These are phyloP conservation scores for Notiomystis cincta DNA, from an alignment of 2,113 vertebrate species.

Conservation along the genomic window DNA sequence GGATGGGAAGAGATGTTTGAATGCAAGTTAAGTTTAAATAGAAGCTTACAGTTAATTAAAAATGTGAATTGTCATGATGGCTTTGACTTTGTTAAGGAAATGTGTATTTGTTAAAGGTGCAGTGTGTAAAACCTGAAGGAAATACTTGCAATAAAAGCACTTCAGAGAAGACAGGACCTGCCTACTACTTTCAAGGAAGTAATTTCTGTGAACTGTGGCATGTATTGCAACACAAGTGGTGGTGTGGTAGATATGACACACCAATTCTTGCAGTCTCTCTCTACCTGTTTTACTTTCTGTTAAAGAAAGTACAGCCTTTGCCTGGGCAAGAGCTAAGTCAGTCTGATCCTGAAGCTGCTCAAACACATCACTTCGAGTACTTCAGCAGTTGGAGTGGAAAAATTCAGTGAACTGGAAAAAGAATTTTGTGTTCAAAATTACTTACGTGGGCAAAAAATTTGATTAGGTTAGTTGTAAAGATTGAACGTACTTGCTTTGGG, in stretches of 20 bases:
- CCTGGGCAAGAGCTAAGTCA: neutral
- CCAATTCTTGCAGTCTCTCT: neutral
- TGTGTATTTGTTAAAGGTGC: neutral
- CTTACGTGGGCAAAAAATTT: neutral
- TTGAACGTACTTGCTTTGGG: conserved; percentile 15
- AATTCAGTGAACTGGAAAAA: neutral
- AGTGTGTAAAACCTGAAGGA: neutral
- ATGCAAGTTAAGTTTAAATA: neutral
- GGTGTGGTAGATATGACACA: neutral
- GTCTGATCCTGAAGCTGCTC: neutral
- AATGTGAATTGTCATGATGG: neutral
- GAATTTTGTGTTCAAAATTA: neutral
- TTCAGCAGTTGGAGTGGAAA: neutral
- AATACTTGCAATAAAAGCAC: neutral
- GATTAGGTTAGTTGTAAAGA: neutral
- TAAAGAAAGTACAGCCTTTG: neutral
- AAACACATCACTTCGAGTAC: neutral
- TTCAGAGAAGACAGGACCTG: neutral
- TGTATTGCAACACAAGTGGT: conserved; percentile 18
- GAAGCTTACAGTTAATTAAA: neutral
- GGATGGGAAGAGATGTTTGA: neutral
- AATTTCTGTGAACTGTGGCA: neutral
- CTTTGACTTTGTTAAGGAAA: neutral
- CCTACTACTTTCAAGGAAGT: conserved; percentile 52
- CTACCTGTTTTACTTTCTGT: neutral